phyloP scores from a whole-genome alignment of 1,140 invertebrate genomes.

The Drosophila grimshawi region DNA sequence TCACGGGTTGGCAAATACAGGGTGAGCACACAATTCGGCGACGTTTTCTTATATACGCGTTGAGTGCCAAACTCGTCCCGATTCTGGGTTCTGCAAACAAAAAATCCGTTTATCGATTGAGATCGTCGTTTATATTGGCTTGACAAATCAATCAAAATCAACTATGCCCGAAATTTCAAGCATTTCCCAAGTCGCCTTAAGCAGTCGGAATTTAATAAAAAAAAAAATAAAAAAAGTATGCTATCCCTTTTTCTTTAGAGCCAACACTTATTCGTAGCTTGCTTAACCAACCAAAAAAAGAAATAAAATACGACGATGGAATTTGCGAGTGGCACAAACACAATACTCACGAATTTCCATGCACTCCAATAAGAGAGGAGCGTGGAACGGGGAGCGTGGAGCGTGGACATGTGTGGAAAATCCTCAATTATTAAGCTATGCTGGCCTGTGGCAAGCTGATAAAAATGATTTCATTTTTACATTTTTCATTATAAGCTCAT shows the following conservation, averaged over 20 bases:
- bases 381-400: too few species aligned
- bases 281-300: too few species aligned
- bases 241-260: too few species aligned
- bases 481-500: not conserved
- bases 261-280: too few species aligned
- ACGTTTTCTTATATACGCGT: constrained; percentile 87
- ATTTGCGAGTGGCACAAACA: not conserved
- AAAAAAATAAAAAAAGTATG: too few species aligned
- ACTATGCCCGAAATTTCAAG: too few species aligned
- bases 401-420: not conserved
- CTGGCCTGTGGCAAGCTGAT: constrained; percentile 9
- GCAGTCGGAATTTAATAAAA: too few species aligned
- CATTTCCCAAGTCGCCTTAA: too few species aligned
- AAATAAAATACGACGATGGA: too few species aligned
- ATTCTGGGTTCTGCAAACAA: constrained; percentile 39
- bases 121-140: not conserved
- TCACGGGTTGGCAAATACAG: constrained; percentile 92
- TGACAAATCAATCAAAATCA: too few species aligned
- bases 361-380: not conserved
- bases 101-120: not conserved
- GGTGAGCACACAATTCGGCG: constrained; percentile 92
- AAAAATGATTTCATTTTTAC: not conserved
- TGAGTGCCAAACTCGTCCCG: constrained; percentile 79
- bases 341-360: not conserved
- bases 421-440: constrained; percentile 12